These are phyloP conservation scores for Drosophila diplacantha DNA, from an alignment of 2,888 invertebrate species.

Conservation along the genomic window DNA sequence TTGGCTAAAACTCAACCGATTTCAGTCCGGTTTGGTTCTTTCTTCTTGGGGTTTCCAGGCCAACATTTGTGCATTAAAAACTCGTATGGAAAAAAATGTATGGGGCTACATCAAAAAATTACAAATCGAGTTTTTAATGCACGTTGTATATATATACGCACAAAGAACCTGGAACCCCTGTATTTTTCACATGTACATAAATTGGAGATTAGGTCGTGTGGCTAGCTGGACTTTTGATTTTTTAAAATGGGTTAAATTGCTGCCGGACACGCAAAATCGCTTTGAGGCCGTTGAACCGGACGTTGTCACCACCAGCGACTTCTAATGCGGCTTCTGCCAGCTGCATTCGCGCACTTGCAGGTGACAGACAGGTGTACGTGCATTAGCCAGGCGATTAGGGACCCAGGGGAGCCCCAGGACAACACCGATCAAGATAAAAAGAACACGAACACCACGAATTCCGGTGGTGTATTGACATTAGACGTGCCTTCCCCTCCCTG, in stretches of 20 bases:
- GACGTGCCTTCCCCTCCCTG: slow-evolving; percentile 17
- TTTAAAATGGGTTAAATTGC: slow-evolving; percentile 45
- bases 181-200: background rate
- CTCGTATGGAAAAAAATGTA: too few species aligned
- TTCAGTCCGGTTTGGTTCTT: too few species aligned
- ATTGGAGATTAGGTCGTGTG: slow-evolving; percentile 8
- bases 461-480: slow-evolving; percentile 30
- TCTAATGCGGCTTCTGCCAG: slow-evolving; percentile 6
- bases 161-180: too few species aligned
- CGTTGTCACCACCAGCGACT: slow-evolving; percentile 9
- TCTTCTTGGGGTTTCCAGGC: too few species aligned
- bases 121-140: too few species aligned
- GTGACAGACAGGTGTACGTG: slow-evolving; percentile 47
- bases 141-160: too few species aligned
- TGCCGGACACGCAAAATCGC: slow-evolving; percentile 43
- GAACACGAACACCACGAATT: slow-evolving; percentile 15
- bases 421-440: slow-evolving; percentile 58
- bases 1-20: too few species aligned
- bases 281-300: slow-evolving; percentile 57
- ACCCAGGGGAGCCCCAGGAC: slow-evolving; percentile 15
- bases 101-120: too few species aligned
- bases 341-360: slow-evolving; percentile 34
- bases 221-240: slow-evolving; percentile 9
- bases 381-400: slow-evolving; percentile 49
- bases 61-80: too few species aligned